These are phyloP conservation scores for Cynodonichthys magdalenae DNA, from an alignment of 2,797 vertebrate genomes.

Conservation along the genomic window DNA sequence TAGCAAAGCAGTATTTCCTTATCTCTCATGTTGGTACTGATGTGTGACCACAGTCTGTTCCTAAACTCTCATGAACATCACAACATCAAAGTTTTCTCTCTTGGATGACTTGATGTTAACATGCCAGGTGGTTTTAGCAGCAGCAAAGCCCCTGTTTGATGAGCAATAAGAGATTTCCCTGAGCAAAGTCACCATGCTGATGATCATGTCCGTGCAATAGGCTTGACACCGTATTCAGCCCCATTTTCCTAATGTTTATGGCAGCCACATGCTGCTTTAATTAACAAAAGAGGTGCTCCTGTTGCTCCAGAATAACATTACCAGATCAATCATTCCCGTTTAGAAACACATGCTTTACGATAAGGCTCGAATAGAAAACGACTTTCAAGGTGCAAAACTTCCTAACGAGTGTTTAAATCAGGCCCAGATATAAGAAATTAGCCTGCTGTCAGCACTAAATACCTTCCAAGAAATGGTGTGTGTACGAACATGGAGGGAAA, in stretches of 20 bases:
- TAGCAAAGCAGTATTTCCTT: slow-evolving; percentile 21
- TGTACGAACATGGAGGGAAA: slow-evolving; percentile 51
- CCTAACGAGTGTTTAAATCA: slow-evolving; percentile 55
- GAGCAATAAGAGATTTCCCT: slow-evolving; percentile 42
- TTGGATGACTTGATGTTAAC: slow-evolving; percentile 5
- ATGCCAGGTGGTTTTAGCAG: slow-evolving; percentile 20
- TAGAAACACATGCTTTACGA: slow-evolving; percentile 36
- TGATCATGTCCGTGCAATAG: slow-evolving; percentile 62
- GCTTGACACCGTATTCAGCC: slow-evolving; percentile 60
- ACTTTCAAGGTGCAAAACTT: slow-evolving; percentile 46
- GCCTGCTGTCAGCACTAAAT: slow-evolving; percentile 50
- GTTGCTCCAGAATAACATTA: slow-evolving; percentile 51
- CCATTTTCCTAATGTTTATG: slow-evolving; percentile 65
- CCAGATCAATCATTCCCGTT: slow-evolving; percentile 72
- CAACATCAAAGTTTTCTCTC: slow-evolving; percentile 3
- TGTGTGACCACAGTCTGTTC: slow-evolving; percentile 3
- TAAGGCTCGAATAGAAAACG: slow-evolving; percentile 47
- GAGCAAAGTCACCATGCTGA: slow-evolving; percentile 44
- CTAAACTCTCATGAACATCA: slow-evolving; percentile 7
- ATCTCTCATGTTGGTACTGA: slow-evolving; percentile 9
- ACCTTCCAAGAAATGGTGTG: slow-evolving; percentile 42
- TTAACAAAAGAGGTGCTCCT: slow-evolving; percentile 63
- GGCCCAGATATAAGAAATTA: slow-evolving; percentile 48
- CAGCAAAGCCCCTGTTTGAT: slow-evolving; percentile 41
- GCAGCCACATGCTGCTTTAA: slow-evolving; percentile 67